These are phyloP conservation scores for Pyrrhosoma nymphula DNA, from an alignment of 2,888 invertebrate species.

Conservation along the genomic window DNA sequence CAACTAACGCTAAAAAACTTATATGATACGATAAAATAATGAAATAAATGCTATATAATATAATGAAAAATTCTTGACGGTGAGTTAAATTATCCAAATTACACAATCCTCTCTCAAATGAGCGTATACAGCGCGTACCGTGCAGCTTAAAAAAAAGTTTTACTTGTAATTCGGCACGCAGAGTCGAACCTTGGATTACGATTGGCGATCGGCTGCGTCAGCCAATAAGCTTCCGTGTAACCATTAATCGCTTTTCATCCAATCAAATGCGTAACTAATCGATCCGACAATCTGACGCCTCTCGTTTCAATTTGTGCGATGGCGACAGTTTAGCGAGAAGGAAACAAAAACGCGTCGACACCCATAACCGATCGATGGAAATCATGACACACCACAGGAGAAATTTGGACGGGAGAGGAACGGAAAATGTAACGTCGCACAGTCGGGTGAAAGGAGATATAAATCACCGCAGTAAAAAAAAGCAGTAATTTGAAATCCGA, in stretches of 20 bases:
- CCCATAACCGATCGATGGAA: not conserved
- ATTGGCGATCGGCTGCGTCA: not conserved
- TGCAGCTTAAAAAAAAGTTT: not conserved
- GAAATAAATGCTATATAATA: too few relatives aligned
- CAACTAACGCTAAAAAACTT: too few relatives aligned
- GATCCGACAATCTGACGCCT: not conserved
- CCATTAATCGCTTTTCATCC: slow-evolving; percentile 4
- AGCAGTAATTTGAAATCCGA: not conserved
- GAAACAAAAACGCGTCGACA: not conserved
- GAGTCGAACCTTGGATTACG: not conserved
- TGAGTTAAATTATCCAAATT: too few relatives aligned
- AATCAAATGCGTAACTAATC: slow-evolving; percentile 11
- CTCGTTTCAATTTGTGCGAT: not conserved
- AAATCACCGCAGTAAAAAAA: not conserved
- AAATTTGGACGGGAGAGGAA: not conserved
- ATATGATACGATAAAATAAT: too few relatives aligned
- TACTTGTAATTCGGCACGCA: not conserved
- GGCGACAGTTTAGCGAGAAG: not conserved
- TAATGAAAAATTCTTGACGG: too few relatives aligned
- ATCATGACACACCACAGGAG: not conserved
- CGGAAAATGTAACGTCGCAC: not conserved
- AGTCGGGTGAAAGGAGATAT: not conserved
- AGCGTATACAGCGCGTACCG: too few relatives aligned
- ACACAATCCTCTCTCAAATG: not conserved
- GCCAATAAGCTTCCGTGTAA: slow-evolving; percentile 4